These are phyloP conservation scores for Leucozona laternaria DNA, from an alignment of 2,888 invertebrate species.

Conservation along the genomic window DNA sequence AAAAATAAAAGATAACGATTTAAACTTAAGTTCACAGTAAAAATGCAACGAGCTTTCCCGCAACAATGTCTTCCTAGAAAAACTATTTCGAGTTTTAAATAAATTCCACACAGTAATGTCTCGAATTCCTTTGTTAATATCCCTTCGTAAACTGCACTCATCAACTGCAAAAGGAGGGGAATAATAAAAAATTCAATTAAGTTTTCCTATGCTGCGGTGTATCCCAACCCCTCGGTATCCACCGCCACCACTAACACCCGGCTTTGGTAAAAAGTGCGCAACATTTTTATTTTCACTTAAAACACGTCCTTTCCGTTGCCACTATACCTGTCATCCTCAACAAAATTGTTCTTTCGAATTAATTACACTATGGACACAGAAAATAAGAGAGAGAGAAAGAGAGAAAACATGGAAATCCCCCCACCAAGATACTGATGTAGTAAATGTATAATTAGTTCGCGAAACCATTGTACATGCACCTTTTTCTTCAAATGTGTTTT, in stretches of 20 bases:
- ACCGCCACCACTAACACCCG: not conserved
- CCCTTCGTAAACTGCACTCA: conserved; percentile 28
- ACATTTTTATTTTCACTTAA: conserved; percentile 20
- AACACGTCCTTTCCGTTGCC: conserved; percentile 9
- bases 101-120: not conserved
- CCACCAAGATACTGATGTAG: conserved; percentile 44
- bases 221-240: not conserved
- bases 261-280: conserved; percentile 20
- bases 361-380: conserved; percentile 51
- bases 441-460: conserved; percentile 74
- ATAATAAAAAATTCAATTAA: conserved; percentile 72
- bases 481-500: conserved; percentile 46
- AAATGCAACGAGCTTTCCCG: not conserved
- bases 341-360: conserved; percentile 64
- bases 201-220: conserved; percentile 51
- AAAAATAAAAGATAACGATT: not conserved
- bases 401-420: conserved; percentile 1
- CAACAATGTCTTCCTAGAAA: not conserved
- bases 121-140: conserved; percentile 4
- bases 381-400: not conserved
- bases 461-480: conserved; percentile 60
- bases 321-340: conserved; percentile 44
- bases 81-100: not conserved
- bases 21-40: not conserved
- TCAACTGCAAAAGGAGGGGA: conserved; percentile 31